Evolutionary conservation across 1,140 invertebrate genomes (phyloP).

Genomic region (Gonioctena quinquepunctata): DNA sequence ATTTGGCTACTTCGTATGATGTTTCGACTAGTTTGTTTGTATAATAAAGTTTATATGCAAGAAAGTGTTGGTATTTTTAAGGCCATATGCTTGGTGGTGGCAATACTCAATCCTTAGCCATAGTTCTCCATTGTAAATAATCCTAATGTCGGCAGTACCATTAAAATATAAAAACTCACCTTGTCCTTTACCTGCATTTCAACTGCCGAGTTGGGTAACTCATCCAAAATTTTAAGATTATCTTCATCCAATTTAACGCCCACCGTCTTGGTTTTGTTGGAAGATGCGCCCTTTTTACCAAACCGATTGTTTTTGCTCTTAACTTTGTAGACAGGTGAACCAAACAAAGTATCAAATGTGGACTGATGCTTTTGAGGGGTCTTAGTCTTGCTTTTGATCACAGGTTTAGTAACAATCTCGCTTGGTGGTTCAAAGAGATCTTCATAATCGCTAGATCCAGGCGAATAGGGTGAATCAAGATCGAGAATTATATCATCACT

Average conservation of each 20-base stretch:
- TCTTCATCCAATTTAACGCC: constrained; percentile 76
- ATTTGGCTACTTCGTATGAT: too few species aligned
- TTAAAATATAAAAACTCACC: constrained; percentile 60
- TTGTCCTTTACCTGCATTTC: constrained; percentile 96
- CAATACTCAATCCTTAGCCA: too few species aligned
- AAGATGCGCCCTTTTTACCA: background rate
- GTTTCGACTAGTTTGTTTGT: too few species aligned
- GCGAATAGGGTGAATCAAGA: constrained; percentile 81
- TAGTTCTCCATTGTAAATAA: too few species aligned
- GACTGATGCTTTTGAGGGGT: constrained; percentile 57
- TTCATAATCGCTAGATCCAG: constrained; percentile 80
- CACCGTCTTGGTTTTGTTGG: constrained; percentile 62
- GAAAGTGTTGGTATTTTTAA: too few species aligned
- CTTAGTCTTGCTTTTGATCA: constrained; percentile 32
- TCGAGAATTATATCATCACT: constrained; percentile 67
- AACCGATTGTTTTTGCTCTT: constrained; percentile 51
- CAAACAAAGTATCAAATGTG: constrained; percentile 63
- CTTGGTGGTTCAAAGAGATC: constrained; percentile 83
- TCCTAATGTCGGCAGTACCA: too few species aligned
- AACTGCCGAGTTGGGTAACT: constrained; percentile 89
- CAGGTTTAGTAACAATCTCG: constrained; percentile 55
- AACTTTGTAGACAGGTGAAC: constrained; percentile 54
- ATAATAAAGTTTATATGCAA: too few species aligned
- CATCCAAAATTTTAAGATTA: constrained; percentile 79
- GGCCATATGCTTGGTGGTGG: too few species aligned